A percentile compares a stretch with the other conserved stretches of the same genome.
Conservation (phyloP, 2,888 invertebrate genomes). For the Chrysolina haemoptera region DNA sequence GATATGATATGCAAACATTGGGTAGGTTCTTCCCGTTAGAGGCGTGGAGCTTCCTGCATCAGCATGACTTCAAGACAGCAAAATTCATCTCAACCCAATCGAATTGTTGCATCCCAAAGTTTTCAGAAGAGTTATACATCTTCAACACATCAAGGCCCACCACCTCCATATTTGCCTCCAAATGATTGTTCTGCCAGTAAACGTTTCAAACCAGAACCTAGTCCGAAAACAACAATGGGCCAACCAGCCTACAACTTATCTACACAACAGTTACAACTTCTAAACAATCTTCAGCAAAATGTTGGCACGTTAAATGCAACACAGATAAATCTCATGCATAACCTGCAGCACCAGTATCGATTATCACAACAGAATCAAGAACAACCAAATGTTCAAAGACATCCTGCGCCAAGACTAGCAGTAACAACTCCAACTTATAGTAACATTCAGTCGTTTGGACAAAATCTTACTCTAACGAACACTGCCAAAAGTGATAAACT, state of each 20-base stretch:
- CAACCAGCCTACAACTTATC: constrained; percentile 78
- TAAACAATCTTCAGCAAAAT: constrained; percentile 89
- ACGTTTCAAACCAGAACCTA: constrained; percentile 74
- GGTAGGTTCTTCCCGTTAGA: constrained; percentile 98
- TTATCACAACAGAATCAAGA: constrained; percentile 82
- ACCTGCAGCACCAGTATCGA: constrained; percentile 87
- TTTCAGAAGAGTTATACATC: constrained; percentile 68
- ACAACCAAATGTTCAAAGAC: constrained; percentile 26
- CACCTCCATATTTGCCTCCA: constrained; percentile 85
- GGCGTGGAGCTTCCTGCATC: constrained; percentile 99
- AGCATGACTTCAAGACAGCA: constrained; percentile 89
- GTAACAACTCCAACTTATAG: constrained; percentile 56
- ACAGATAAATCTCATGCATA: constrained; percentile 85
- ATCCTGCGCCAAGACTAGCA: constrained; percentile 52
- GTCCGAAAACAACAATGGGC: constrained; percentile 59
- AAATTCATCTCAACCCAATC: constrained; percentile 53
- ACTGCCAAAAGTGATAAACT: constrained; percentile 67
- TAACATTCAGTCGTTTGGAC: constrained; percentile 43
- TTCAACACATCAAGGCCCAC: constrained; percentile 76
- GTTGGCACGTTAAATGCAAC: constrained; percentile 83
- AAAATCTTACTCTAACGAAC: constrained; percentile 61
- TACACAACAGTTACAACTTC: constrained; percentile 87
- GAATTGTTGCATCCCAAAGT: constrained; percentile 56
- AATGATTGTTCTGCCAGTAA: constrained; percentile 69
- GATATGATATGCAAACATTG: constrained; percentile 95